These are phyloP conservation scores for Heliocidaris erythrogramma DNA, from an alignment of 35 echinoderm and acorn worm genomes.

Conservation along the genomic window DNA sequence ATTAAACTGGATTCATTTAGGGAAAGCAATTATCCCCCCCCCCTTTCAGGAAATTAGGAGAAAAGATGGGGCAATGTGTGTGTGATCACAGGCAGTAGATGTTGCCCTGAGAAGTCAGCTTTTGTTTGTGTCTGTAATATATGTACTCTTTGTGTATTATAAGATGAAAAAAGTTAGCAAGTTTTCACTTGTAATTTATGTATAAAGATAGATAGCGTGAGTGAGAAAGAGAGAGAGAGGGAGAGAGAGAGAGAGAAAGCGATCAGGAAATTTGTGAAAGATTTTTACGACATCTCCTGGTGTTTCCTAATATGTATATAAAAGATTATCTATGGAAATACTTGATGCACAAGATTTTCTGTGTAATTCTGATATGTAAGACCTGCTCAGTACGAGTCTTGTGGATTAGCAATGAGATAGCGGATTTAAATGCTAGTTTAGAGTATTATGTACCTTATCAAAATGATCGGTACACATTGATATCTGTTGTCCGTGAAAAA, in stretches of 20 bases:
- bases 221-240: background rate
- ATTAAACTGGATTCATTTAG: background rate
- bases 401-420: background rate
- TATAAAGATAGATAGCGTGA: background rate
- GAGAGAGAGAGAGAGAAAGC: conserved; percentile 18
- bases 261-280: background rate
- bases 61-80: background rate
- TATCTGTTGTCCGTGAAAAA: background rate
- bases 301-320: conserved; percentile 35
- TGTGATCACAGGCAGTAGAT: background rate
- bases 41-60: background rate
- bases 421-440: background rate
- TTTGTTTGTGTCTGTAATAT: background rate
- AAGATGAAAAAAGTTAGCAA: background rate
- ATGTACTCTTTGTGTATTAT: conserved; percentile 28
- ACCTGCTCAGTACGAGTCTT: background rate
- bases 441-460: background rate
- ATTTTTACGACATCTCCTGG: background rate
- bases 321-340: conserved; percentile 11
- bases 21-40: background rate
- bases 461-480: background rate
- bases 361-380: background rate
- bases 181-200: conserved; percentile 38
- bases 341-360: background rate
- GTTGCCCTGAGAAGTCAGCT: background rate